Conservation (phyloP, 2,113 vertebrate genomes). For the Manacus vitellinus region DNA sequence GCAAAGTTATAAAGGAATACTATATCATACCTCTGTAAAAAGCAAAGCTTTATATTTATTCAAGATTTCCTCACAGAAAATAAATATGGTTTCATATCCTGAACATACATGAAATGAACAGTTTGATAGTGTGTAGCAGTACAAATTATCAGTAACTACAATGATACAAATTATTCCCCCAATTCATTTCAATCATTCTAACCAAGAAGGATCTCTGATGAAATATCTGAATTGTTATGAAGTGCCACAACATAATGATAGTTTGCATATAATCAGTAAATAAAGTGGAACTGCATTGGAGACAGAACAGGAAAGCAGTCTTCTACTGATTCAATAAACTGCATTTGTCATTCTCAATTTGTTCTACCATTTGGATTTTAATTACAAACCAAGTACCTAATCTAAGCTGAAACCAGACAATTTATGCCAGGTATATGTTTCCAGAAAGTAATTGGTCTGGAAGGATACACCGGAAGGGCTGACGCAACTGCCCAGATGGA, state of each 20-base stretch:
- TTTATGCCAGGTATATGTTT: not conserved
- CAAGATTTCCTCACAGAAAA: not conserved
- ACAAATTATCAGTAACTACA: not conserved
- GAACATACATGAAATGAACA: not conserved
- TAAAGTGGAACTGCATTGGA: not conserved
- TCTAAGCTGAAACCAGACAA: not conserved
- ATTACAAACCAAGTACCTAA: conserved; percentile 6
- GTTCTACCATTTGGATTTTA: conserved; percentile 15
- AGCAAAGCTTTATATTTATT: not conserved
- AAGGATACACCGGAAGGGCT: not conserved
- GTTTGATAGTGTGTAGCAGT: not conserved
- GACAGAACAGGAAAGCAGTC: not conserved
- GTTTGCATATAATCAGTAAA: not conserved
- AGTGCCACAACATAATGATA: not conserved
- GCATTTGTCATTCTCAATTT: not conserved
- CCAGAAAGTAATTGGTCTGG: not conserved
- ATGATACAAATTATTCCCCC: not conserved
- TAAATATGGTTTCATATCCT: not conserved
- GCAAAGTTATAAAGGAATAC: not conserved
- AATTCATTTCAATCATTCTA: not conserved
- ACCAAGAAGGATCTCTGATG: not conserved
- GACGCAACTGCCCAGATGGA: not conserved
- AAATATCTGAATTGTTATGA: not conserved
- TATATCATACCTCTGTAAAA: not conserved
- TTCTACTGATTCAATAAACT: not conserved